Evolutionary conservation across 2,113 vertebrate species (phyloP).

Genomic region (Dipodomys merriami): DNA sequence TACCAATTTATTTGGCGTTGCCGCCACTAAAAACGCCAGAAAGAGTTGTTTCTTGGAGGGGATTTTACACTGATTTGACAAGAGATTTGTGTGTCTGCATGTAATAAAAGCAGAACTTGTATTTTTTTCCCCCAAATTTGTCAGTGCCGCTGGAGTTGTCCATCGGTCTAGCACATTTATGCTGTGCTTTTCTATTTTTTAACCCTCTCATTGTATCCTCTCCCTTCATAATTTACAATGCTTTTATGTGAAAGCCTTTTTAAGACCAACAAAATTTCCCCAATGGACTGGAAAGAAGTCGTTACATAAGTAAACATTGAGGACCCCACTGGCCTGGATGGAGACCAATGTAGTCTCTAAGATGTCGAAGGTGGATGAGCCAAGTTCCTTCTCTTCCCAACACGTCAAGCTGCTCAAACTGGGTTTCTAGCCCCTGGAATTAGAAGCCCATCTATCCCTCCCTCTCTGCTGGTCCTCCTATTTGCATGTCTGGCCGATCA

Average conservation of each 20-base stretch:
- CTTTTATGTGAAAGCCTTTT: neutral
- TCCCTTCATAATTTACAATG: neutral
- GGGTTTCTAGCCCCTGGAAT: neutral
- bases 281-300: neutral
- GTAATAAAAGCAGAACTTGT: neutral
- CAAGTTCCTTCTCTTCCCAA: neutral
- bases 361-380: neutral
- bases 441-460: neutral
- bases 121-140: neutral
- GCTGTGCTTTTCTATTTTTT: neutral
- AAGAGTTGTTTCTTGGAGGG: neutral
- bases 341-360: neutral
- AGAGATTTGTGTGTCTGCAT: neutral
- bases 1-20: neutral
- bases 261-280: neutral
- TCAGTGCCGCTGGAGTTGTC: neutral
- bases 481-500: neutral
- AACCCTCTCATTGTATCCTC: neutral
- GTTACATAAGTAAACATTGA: neutral
- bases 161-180: neutral
- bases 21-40: neutral
- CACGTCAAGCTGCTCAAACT: neutral
- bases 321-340: neutral
- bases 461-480: neutral
- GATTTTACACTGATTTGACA: neutral